Conservation (phyloP, 2,888 invertebrate genomes). For the Diplolepis rosae region DNA sequence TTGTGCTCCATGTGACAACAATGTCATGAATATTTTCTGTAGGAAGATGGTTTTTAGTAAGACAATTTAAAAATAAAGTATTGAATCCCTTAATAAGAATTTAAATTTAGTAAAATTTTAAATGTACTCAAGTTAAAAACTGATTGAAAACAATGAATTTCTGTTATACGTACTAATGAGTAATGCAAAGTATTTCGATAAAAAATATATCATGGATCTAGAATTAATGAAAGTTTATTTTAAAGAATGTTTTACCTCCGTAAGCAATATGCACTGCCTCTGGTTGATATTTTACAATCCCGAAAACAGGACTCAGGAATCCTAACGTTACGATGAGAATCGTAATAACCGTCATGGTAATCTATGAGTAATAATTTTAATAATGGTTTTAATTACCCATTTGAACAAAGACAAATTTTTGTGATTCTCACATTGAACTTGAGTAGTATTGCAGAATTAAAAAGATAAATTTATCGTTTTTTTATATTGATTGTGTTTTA, state of each 20-base stretch:
- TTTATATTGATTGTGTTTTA: no score
- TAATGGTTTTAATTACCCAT: no score
- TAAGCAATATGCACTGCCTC: slow-evolving; percentile 82
- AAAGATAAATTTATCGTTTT: no score
- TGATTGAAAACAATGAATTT: no score
- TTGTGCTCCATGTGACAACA: slow-evolving; percentile 89
- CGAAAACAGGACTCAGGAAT: slow-evolving; percentile 32
- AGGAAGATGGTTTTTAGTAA: slow-evolving; percentile 35
- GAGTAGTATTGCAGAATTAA: no score
- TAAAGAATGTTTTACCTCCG: slow-evolving; percentile 74
- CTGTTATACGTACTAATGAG: no score
- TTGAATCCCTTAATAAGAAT: no score
- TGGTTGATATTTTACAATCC: slow-evolving; percentile 76
- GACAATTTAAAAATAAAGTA: background rate
- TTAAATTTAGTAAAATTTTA: no score
- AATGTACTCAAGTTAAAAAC: no score
- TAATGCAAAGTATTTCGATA: background rate
- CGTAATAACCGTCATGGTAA: slow-evolving; percentile 8
- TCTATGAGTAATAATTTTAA: background rate
- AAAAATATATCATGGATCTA: background rate
- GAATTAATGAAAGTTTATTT: background rate
- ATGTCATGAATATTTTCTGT: slow-evolving; percentile 81
- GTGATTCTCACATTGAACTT: no score
- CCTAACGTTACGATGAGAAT: background rate
- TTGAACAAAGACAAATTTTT: no score